These are phyloP conservation scores for Psittacara wagleri DNA, from an alignment of 2,113 vertebrate genomes.

Conservation along the genomic window DNA sequence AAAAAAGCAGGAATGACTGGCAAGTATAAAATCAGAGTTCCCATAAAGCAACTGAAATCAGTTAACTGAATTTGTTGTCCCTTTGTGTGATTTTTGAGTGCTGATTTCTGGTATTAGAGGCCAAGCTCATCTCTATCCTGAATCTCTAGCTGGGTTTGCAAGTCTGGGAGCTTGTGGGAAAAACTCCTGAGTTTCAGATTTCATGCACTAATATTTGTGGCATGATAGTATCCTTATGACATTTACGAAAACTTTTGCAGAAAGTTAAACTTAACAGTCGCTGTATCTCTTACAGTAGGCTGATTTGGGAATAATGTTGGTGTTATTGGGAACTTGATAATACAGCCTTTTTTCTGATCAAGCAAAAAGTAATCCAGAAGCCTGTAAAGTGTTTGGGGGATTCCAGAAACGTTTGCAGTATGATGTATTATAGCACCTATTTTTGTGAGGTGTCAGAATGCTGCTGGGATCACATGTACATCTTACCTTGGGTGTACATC, in stretches of 20 bases:
- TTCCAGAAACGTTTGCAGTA: background rate
- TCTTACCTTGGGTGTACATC: accelerated
- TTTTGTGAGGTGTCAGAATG: background rate
- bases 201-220: background rate
- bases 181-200: background rate
- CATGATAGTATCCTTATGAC: background rate
- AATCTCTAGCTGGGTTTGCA: background rate
- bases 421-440: background rate
- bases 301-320: background rate
- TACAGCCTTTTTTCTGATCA: background rate
- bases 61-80: background rate
- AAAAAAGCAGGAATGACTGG: background rate
- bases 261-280: background rate
- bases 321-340: background rate
- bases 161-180: background rate
- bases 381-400: background rate
- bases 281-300: background rate
- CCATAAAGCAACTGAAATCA: background rate
- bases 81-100: background rate
- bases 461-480: background rate
- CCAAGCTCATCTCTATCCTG: background rate
- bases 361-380: background rate
- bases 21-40: background rate
- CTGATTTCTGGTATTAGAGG: background rate
- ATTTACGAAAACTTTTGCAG: background rate